Conservation (phyloP, 2,888 invertebrate species). For the Cryptosula pallasiana region DNA sequence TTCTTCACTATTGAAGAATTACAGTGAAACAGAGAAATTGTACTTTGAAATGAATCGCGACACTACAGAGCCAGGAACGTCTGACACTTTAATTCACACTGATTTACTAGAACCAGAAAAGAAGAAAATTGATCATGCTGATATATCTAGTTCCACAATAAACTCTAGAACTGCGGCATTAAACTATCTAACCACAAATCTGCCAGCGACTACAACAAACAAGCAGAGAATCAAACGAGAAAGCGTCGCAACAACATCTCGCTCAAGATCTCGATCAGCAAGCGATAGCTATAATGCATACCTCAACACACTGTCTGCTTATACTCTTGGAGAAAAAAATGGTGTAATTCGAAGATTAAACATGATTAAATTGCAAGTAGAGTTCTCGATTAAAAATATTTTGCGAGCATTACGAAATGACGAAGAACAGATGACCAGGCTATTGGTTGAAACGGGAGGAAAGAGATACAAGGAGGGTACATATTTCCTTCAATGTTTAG, state of each 20-base stretch:
- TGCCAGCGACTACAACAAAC: neutral
- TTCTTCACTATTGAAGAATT: conserved; percentile 37
- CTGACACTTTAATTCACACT: neutral
- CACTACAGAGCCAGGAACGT: neutral
- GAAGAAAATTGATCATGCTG: neutral
- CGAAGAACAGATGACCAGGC: neutral
- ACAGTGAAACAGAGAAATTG: conserved; percentile 35
- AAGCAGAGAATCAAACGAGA: neutral
- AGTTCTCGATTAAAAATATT: neutral
- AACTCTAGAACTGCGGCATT: neutral
- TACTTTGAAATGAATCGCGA: neutral
- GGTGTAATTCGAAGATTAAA: neutral
- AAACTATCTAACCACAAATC: neutral
- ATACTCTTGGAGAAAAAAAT: neutral
- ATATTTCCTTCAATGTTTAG: conserved; percentile 35
- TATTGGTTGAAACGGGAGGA: neutral
- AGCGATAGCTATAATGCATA: neutral
- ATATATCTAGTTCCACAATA: neutral
- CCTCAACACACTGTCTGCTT: neutral
- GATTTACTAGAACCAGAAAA: neutral
- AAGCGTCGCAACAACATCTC: neutral
- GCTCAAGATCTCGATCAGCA: neutral
- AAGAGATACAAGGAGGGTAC: conserved; percentile 29
- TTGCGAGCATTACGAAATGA: neutral
- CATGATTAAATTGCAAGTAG: neutral